These are phyloP conservation scores for Haemorhous mexicanus DNA, from an alignment of 2,113 vertebrate species.

Conservation along the genomic window DNA sequence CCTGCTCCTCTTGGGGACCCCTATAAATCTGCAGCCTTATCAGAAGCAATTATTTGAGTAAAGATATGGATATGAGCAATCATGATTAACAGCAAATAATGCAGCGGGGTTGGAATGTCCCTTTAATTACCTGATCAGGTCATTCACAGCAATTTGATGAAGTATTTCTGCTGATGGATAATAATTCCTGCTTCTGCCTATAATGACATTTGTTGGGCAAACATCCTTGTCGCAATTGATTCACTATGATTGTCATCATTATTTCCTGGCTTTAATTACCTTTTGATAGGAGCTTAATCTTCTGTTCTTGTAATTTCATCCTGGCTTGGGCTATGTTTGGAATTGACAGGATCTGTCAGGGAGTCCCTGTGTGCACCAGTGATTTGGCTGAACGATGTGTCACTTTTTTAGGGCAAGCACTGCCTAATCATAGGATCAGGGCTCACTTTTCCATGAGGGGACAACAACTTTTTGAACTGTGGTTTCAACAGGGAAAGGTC, in stretches of 20 bases:
- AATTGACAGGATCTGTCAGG: background rate
- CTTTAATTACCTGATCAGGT: conserved; percentile 29
- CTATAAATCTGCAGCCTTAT: conserved; percentile 65
- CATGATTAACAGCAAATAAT: conserved; percentile 35
- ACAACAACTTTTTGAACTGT: background rate
- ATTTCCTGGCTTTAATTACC: conserved; percentile 40
- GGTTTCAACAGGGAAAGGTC: background rate
- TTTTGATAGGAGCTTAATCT: conserved; percentile 35
- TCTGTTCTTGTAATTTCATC: background rate
- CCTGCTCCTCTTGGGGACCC: background rate
- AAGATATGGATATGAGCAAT: conserved; percentile 17
- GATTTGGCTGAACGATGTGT: background rate
- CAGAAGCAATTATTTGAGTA: conserved; percentile 47
- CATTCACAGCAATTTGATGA: background rate
- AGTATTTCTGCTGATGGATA: conserved; percentile 25
- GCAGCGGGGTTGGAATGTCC: background rate
- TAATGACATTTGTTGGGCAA: conserved; percentile 51
- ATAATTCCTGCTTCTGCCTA: background rate
- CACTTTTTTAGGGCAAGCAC: background rate
- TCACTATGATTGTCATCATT: background rate
- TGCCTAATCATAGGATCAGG: background rate
- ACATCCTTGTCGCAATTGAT: conserved; percentile 28
- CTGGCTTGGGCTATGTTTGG: conserved; percentile 3
- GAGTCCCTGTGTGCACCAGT: background rate
- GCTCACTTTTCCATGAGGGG: background rate